These are phyloP conservation scores for Yasuhikotakia modesta DNA, from an alignment of 2,797 vertebrate genomes.

Conservation along the genomic window DNA sequence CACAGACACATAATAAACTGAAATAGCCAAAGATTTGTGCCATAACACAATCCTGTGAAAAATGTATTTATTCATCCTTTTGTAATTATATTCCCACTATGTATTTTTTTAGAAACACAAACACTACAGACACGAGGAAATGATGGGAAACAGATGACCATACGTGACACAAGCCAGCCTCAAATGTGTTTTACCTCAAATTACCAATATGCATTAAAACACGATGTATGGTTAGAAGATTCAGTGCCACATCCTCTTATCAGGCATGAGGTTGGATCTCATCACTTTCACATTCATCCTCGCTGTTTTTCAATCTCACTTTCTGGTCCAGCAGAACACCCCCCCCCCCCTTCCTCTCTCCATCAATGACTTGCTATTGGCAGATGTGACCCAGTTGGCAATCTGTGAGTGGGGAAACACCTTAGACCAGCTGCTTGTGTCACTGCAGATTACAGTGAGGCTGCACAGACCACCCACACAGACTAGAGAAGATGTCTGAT, in stretches of 20 bases:
- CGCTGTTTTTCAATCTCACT: conserved; percentile 1
- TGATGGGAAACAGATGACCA: neutral
- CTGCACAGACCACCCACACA: conserved; percentile 8
- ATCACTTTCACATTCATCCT: neutral
- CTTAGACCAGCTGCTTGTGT: conserved; percentile 5
- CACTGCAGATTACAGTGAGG: conserved; percentile 4
- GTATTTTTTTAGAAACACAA: neutral
- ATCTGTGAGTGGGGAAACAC: conserved; percentile 12
- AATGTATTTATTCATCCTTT: neutral
- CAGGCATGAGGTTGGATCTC: neutral
- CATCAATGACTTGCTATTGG: neutral
- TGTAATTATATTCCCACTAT: neutral
- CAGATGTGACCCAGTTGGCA: conserved; percentile 41
- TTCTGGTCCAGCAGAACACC: neutral
- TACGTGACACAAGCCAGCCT: neutral
- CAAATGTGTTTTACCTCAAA: neutral
- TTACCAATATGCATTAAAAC: neutral
- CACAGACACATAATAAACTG: neutral
- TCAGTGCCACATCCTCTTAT: neutral
- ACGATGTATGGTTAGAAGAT: neutral
- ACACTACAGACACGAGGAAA: neutral
- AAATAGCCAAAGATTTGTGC: neutral
- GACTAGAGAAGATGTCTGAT: neutral
- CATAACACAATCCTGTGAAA: neutral
- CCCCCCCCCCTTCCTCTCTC: neutral